Evolutionary conservation across 2,113 vertebrate genomes (phyloP).

Genomic region (Okapia johnstoni): DNA sequence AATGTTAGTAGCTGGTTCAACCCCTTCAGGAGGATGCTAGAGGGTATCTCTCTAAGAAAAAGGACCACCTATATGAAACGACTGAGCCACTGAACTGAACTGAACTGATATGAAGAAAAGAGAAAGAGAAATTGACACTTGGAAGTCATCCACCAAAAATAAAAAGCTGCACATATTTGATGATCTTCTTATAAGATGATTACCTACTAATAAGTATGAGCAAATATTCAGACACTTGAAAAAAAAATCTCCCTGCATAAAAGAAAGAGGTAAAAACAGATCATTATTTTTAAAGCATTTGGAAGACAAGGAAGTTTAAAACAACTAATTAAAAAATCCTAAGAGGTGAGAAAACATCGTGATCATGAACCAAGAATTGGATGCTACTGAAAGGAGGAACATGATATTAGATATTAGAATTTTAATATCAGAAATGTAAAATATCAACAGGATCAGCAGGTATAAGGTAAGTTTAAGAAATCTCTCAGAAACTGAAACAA

Average conservation of each 20-base stretch:
- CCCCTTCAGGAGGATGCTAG: not conserved
- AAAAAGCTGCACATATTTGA: not conserved
- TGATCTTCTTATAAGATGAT: not conserved
- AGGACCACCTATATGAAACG: not conserved
- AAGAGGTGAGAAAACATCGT: not conserved
- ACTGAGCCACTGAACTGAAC: no score
- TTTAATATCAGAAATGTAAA: conserved; percentile 12
- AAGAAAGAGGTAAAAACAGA: not conserved
- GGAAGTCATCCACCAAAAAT: not conserved
- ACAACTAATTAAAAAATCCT: not conserved
- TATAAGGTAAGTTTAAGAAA: not conserved
- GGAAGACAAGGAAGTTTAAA: not conserved
- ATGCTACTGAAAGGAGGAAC: not conserved
- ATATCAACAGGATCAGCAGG: not conserved
- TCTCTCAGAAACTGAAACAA: not conserved
- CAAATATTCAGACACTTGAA: not conserved
- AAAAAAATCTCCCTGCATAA: not conserved
- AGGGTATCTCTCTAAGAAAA: not conserved
- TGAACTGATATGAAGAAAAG: no score
- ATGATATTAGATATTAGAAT: conserved; percentile 22
- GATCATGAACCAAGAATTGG: conserved; percentile 8
- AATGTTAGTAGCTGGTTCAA: not conserved
- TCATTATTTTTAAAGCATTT: not conserved
- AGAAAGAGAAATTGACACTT: not conserved
- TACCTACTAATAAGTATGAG: not conserved